Conservation (phyloP, 2,888 invertebrate genomes). For the Eupithecia exiguata region DNA sequence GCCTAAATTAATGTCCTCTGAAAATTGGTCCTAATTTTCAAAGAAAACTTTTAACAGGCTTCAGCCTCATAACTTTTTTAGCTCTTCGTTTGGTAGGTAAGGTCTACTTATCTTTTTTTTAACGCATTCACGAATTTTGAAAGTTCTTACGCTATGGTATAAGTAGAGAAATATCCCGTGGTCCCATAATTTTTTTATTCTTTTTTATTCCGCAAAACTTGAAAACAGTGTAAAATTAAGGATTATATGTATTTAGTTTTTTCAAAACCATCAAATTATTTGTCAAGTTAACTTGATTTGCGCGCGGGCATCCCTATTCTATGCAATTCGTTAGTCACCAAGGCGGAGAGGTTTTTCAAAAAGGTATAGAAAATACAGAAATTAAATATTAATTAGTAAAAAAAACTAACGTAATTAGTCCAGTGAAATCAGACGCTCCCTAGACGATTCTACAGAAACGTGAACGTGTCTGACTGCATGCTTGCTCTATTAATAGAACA, state of each 20-base stretch:
- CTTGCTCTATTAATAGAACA: constrained; percentile 40
- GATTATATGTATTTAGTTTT: too few species aligned
- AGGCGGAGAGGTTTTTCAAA: neutral
- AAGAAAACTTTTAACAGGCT: neutral
- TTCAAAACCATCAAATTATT: too few species aligned
- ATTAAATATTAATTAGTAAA: neutral
- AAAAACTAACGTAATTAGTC: neutral
- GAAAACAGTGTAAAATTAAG: too few species aligned
- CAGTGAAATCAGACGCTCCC: constrained; percentile 36
- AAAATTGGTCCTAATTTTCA: constrained; percentile 1
- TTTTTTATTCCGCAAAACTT: too few species aligned
- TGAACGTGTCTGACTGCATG: constrained; percentile 33
- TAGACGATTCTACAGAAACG: constrained; percentile 36
- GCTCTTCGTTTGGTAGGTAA: neutral
- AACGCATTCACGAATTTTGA: too few species aligned
- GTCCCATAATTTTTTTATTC: too few species aligned
- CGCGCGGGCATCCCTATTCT: neutral
- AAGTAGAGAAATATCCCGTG: too few species aligned
- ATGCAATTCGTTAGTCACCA: neutral
- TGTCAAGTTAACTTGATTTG: too few species aligned
- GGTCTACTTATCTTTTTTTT: neutral
- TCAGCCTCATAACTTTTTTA: neutral
- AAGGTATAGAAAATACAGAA: neutral
- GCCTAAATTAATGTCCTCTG: neutral
- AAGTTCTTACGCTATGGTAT: too few species aligned